These are phyloP conservation scores for Vanessa tameamea DNA, from an alignment of 1,140 invertebrate species.

Conservation along the genomic window DNA sequence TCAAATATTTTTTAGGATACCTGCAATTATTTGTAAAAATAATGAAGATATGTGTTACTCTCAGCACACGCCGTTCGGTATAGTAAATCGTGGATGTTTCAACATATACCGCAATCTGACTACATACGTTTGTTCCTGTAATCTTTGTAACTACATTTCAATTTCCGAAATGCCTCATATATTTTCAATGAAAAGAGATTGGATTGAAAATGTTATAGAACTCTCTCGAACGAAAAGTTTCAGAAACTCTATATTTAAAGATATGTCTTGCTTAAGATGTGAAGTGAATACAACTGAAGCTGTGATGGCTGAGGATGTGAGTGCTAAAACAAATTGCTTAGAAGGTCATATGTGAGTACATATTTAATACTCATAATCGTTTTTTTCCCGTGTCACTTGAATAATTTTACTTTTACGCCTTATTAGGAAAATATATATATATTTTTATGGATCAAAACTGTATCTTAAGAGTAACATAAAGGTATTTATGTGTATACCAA, in stretches of 20 bases:
- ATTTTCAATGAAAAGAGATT: slow-evolving; percentile 57
- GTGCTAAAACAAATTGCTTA: slow-evolving; percentile 54
- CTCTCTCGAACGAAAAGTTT: slow-evolving; percentile 55
- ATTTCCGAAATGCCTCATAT: slow-evolving; percentile 57
- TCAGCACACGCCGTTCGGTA: slow-evolving; percentile 64
- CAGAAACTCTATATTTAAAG: slow-evolving; percentile 58
- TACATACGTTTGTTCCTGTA: slow-evolving; percentile 16
- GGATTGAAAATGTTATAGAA: slow-evolving; percentile 64
- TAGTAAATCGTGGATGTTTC: slow-evolving; percentile 63
- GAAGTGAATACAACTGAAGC: slow-evolving; percentile 53
- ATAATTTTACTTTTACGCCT: too few species aligned
- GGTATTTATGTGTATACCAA: too few species aligned
- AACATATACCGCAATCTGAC: slow-evolving; percentile 45
- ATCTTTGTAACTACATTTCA: slow-evolving; percentile 21
- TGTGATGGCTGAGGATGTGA: slow-evolving; percentile 20
- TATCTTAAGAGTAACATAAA: too few species aligned
- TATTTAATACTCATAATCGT: slow-evolving; percentile 7
- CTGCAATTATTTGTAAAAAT: slow-evolving; percentile 46
- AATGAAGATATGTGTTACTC: slow-evolving; percentile 61
- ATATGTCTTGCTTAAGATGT: slow-evolving; percentile 64
- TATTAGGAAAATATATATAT: too few species aligned
- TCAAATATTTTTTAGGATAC: slow-evolving; percentile 43
- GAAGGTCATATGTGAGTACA: slow-evolving; percentile 61
- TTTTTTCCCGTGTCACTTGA: too few species aligned
- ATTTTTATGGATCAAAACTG: too few species aligned